Percentiles rank a stretch among this genome's conserved stretches.
phyloP scores from a whole-genome alignment of 1,140 invertebrate species.

The Protaetia brevitarsis region DNA sequence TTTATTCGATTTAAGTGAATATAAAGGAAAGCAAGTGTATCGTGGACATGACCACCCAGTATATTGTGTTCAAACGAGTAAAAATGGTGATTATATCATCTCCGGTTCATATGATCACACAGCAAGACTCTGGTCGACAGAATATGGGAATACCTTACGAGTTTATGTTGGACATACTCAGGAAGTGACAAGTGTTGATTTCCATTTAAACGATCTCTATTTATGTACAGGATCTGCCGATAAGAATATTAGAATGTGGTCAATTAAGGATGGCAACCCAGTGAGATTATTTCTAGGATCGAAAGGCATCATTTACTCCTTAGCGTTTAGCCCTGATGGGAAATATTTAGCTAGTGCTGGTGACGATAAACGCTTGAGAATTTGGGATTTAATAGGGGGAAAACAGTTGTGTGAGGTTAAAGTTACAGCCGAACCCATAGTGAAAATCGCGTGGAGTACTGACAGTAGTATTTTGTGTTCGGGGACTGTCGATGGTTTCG shows the following conservation, averaged over 20 bases:
- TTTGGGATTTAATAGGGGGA: slow-evolving; percentile 69
- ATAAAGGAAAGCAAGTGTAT: slow-evolving; percentile 27
- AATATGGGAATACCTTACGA: slow-evolving; percentile 72
- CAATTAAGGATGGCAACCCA: slow-evolving; percentile 59
- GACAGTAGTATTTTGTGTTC: slow-evolving; percentile 62
- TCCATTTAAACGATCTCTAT: slow-evolving; percentile 69
- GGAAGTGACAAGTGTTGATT: slow-evolving; percentile 76
- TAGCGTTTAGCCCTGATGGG: slow-evolving; percentile 71
- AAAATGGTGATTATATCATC: slow-evolving; percentile 68
- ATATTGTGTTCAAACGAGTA: slow-evolving; percentile 78
- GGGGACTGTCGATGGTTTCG: slow-evolving; percentile 57
- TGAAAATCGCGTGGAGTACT: slow-evolving; percentile 60
- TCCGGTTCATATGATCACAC: slow-evolving; percentile 83
- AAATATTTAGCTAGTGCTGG: slow-evolving; percentile 67
- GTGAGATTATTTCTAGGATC: slow-evolving; percentile 61
- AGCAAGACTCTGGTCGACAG: slow-evolving; percentile 81
- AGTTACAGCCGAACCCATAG: slow-evolving; percentile 60
- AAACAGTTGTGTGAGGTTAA: slow-evolving; percentile 59
- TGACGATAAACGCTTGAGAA: slow-evolving; percentile 61
- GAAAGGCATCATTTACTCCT: slow-evolving; percentile 57
- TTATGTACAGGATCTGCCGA: slow-evolving; percentile 68
- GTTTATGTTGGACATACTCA: slow-evolving; percentile 79
- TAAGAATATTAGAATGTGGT: slow-evolving; percentile 65
- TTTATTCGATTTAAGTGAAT: slow-evolving; percentile 30
- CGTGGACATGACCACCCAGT: slow-evolving; percentile 83